phyloP scores from a whole-genome alignment of 2,888 invertebrate genomes.

The Cremastobaeus sp. region DNA sequence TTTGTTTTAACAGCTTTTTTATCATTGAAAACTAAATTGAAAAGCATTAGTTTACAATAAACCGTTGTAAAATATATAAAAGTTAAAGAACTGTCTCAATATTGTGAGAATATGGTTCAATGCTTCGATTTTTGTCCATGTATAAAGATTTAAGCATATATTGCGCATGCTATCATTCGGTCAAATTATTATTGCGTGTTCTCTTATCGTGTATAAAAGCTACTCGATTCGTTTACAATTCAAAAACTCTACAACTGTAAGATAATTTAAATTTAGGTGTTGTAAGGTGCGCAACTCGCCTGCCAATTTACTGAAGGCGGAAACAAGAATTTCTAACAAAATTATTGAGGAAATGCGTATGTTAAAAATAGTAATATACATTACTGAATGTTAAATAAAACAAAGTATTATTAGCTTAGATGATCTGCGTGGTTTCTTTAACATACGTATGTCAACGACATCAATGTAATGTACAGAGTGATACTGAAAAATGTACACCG shows the following conservation, averaged over 20 bases:
- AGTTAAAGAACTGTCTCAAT: conserved; percentile 16
- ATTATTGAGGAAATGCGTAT: conserved; percentile 28
- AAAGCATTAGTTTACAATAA: conserved; percentile 10
- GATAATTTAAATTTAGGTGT: conserved; percentile 45
- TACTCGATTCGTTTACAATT: conserved; percentile 41
- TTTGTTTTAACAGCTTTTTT: conserved; percentile 14
- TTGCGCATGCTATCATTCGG: conserved; percentile 21
- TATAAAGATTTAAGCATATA: conserved; percentile 40
- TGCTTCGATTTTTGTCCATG: conserved; percentile 31
- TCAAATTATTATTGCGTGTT: conserved; percentile 31
- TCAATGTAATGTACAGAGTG: conserved; percentile 57
- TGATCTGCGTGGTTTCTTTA: conserved; percentile 72
- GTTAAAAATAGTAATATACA: conserved; percentile 47
- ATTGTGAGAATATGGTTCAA: conserved; percentile 20
- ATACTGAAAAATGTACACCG: conserved; percentile 50
- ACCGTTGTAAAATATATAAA: conserved; percentile 27
- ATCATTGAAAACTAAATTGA: conserved; percentile 31
- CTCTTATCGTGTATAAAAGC: conserved; percentile 49
- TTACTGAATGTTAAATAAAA: conserved; percentile 61
- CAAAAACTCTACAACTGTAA: conserved; percentile 41
- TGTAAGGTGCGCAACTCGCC: conserved; percentile 38
- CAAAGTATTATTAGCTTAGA: conserved; percentile 71
- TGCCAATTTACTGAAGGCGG: conserved; percentile 20
- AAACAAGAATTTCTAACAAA: conserved; percentile 16
- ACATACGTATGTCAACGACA: conserved; percentile 69